Conservation (phyloP, 1,140 invertebrate species). For the Drosophila nigromelanica region DNA sequence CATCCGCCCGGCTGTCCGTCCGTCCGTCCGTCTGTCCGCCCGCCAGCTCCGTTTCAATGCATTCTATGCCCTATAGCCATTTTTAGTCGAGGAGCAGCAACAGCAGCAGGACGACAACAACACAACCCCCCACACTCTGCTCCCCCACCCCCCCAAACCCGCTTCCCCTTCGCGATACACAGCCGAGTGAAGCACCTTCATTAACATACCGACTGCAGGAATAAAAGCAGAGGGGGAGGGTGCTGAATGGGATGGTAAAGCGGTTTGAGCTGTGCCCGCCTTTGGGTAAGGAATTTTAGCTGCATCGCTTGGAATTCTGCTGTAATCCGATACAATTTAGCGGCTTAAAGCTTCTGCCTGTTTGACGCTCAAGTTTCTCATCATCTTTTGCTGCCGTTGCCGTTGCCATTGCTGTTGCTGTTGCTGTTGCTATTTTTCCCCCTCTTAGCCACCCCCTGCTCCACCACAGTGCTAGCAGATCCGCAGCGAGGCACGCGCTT, state of each 20-base stretch:
- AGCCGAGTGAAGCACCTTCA: conserved; percentile 72
- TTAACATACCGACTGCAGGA: conserved; percentile 76
- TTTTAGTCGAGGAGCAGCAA: conserved; percentile 20
- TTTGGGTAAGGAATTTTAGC: conserved; percentile 73
- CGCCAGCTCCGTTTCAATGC: conserved; percentile 60
- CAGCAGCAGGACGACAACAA: conserved; percentile 50
- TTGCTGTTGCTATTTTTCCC: conserved; percentile 31
- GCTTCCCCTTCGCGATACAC: background rate
- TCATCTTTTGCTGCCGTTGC: conserved; percentile 55
- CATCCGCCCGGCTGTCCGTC: conserved; percentile 40
- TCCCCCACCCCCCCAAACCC: background rate
- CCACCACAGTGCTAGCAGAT: conserved; percentile 4
- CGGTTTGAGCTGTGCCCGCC: conserved; percentile 42
- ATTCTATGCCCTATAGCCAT: conserved; percentile 63
- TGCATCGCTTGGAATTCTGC: conserved; percentile 77
- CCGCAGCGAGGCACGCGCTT: conserved; percentile 59
- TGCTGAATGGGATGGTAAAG: background rate
- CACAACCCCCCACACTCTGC: conserved; percentile 18
- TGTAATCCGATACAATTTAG: conserved; percentile 82
- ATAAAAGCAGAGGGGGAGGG: background rate
- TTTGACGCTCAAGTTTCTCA: conserved; percentile 81
- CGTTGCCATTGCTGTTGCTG: conserved; percentile 36
- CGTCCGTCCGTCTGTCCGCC: background rate
- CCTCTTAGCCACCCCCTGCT: background rate
- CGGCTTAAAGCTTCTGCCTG: conserved; percentile 81